Evolutionary conservation across 2,113 vertebrate genomes (phyloP).

Genomic region (Antigone vipio): DNA sequence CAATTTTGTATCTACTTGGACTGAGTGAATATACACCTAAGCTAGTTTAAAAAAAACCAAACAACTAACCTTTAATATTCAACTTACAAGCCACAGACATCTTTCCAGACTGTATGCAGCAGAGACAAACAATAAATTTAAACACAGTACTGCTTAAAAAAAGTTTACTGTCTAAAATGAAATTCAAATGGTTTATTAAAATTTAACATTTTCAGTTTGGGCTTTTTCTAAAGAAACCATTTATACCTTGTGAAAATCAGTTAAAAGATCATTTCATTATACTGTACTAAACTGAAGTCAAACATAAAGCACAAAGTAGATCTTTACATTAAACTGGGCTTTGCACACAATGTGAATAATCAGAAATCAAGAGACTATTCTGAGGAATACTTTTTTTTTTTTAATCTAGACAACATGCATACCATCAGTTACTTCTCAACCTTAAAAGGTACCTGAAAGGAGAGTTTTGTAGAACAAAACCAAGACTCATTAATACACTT

Average conservation of each 20-base stretch:
- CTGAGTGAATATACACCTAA: conserved; percentile 69
- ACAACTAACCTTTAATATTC: conserved; percentile 21
- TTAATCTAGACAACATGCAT: conserved; percentile 47
- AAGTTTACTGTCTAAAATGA: conserved; percentile 50
- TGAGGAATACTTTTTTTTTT: conserved; percentile 6
- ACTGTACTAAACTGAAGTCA: conserved; percentile 25
- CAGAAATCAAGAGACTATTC: conserved; percentile 24
- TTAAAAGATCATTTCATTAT: conserved; percentile 19
- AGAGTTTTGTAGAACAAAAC: conserved; percentile 61
- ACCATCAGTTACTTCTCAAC: conserved; percentile 54
- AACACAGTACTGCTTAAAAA: conserved; percentile 59
- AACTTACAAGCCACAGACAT: conserved; percentile 66
- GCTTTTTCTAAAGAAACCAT: conserved; percentile 62
- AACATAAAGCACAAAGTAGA: conserved; percentile 60
- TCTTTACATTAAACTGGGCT: conserved; percentile 55
- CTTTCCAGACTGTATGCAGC: conserved; percentile 65
- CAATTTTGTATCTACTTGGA: conserved; percentile 64
- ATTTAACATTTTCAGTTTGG: conserved; percentile 50
- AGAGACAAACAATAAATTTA: conserved; percentile 61
- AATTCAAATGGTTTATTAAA: conserved; percentile 58
- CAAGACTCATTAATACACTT: conserved; percentile 46
- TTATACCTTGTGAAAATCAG: conserved; percentile 40
- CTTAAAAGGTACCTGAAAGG: conserved; percentile 64
- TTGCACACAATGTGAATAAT: conserved; percentile 38
- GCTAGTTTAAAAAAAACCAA: conserved; percentile 40